These are phyloP conservation scores for Agapetus fuscipes DNA, from an alignment of 2,888 invertebrate genomes.

Conservation along the genomic window DNA sequence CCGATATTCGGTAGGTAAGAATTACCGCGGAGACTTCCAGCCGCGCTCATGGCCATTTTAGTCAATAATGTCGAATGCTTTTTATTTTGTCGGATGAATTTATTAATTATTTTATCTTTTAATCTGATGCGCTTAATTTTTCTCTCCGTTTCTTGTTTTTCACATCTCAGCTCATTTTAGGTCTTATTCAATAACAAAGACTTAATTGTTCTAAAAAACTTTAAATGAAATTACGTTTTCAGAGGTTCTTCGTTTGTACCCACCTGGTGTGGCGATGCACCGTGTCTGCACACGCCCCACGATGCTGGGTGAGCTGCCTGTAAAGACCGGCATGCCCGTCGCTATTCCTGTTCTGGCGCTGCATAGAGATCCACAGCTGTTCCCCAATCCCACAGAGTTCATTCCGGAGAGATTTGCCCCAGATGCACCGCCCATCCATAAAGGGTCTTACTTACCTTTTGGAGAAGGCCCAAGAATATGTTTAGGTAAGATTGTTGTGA, in stretches of 20 bases:
- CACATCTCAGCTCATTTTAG: no score
- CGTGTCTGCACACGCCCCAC: conserved; percentile 8
- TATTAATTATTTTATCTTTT: no score
- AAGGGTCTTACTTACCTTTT: conserved; percentile 30
- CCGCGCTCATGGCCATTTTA: no score
- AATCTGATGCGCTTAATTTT: no score
- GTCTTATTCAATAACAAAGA: no score
- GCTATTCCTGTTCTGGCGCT: conserved; percentile 32
- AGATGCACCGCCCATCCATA: conserved; percentile 26
- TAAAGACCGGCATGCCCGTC: conserved; percentile 23
- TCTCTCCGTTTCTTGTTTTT: no score
- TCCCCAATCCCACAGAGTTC: conserved; percentile 39
- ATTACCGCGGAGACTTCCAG: no score
- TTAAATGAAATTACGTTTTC: no score
- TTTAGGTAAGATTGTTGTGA: conserved; percentile 31
- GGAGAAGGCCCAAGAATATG: conserved; percentile 34
- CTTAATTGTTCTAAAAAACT: no score
- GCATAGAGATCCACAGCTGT: conserved; percentile 38
- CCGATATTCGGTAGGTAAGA: no score
- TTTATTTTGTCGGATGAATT: no score
- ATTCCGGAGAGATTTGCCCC: conserved; percentile 41
- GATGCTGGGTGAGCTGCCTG: conserved; percentile 8
- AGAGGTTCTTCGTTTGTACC: conserved; percentile 12
- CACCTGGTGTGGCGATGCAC: conserved; percentile 8
- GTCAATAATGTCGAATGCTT: no score